Base-by-base conservation (phyloP, 2,113 vertebrate genomes). In the Saimiri boliviensis region DNA sequence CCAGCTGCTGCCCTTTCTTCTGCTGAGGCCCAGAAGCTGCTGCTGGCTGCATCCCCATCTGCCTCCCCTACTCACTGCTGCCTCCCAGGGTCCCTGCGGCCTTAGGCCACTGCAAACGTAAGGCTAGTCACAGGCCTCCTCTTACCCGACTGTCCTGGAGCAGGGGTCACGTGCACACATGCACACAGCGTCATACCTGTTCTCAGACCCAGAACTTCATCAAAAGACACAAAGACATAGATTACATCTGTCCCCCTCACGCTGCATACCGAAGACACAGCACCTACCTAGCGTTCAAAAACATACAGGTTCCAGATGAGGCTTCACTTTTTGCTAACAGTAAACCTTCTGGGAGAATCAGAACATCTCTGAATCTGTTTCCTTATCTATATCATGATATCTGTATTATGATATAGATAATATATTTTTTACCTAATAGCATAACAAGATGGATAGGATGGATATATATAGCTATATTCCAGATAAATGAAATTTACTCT, bases 21-120 rank as follows among this genome's bases (percentile, higher is more conserved):
- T 0, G 0, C 27, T 11, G 32, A 63, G 21, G 16, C 27, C 6
- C 11, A 23, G 58, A n/a, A 12, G n/a, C 25, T 1, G 16, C 8
- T 30, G 40, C 80, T 25, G 76, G 30, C 20, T 2, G 4, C 11
- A 0, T 21, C 27, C 35, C 37, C 20, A 0, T 23, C 25, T 19
- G 17, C 52, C 4, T n/a, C 71, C 35, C 3, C 11, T 1, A 1
- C 86, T 47, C 8, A 6, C 23, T 54, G 32, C 27, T 63, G 30
- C 89, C 56, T 35, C 45, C 86, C n/a, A 27, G 12, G 25, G 12
- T 2, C n/a, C 4, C 21, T 30, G 37, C 35, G 56, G 70, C 58
- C 60, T 21, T 49, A 60, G 56, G 8, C 79, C 49, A 2, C 9
- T 19, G 54, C 37, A 19, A 4, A 47, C 8, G 10, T 2, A 68